These are phyloP conservation scores for Catharus ustulatus DNA, from an alignment of 2,797 vertebrate genomes.

Conservation along the genomic window DNA sequence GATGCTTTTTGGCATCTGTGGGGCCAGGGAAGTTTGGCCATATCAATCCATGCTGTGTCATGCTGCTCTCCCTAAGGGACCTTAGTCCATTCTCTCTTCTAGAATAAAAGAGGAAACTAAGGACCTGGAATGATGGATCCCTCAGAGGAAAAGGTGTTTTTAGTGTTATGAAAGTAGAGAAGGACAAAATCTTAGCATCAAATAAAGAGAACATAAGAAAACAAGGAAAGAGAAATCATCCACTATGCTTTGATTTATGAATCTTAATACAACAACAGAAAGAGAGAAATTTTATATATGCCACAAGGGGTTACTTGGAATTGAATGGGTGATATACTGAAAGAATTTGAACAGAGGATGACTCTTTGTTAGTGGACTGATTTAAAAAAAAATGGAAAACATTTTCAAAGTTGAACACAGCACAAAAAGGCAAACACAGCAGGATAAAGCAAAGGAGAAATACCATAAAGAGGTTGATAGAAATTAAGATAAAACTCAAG, in stretches of 20 bases:
- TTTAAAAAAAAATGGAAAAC: neutral
- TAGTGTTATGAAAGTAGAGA: neutral
- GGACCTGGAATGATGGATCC: neutral
- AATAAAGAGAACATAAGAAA: neutral
- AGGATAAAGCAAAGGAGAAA: neutral
- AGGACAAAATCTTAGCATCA: neutral
- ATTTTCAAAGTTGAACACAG: neutral
- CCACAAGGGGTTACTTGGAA: neutral
- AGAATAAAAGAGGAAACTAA: neutral
- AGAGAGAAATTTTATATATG: neutral
- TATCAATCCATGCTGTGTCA: neutral
- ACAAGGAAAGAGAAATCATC: neutral
- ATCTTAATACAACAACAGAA: neutral
- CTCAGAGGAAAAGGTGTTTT: neutral
- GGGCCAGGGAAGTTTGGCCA: neutral
- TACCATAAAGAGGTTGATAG: neutral
- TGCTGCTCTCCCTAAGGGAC: accelerated
- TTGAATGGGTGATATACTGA: neutral
- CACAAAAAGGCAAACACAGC: neutral
- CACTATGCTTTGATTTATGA: neutral
- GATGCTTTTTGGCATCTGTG: neutral
- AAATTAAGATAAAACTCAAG: conserved; percentile 24
- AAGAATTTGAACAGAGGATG: neutral
- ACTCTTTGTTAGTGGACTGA: neutral
- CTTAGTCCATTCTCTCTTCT: neutral